Evolutionary conservation across 2,888 invertebrate species (phyloP), one percentile per base, ranked within the genome.

Genomic region (Teleogryllus oceanicus): DNA sequence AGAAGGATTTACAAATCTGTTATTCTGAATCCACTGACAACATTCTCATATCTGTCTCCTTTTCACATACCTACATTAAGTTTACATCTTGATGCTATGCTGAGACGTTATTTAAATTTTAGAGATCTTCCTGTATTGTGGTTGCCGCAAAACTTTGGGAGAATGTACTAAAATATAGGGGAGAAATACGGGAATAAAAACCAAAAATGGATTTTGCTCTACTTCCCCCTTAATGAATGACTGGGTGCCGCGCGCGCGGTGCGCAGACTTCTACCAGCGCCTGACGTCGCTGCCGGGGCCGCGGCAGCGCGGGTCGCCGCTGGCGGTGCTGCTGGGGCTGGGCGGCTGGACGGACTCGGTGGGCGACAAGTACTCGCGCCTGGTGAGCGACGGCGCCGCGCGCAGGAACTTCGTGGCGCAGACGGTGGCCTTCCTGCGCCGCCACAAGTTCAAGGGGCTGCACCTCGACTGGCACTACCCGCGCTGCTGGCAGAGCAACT

Each of bases 281-380:
- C 90, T 94, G 2, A 93, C 94, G 0, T 90, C 92, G 0, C 87
- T 94, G 20, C 88, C 90, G 0, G 75, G 75, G 50, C 88, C 87
- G 82, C 80, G 85, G 75, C 82, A 84, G 16, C 85, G 85, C 80
- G 50, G 50, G 10, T 50, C 37, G 10, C n/a, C 49, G 49, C 84
- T 85, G 2, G 89, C 89, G 83, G 92, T 95, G 0, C 86, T 96
- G 11, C 87, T 98, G 50, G 96, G 95, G 1, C 86, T 98, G 79
- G 98, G 98, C n/a, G 98, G 98, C 1, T 98, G 97, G 97, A 96
- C 96, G 0, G 96, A 97, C 86, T 97, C 96, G 0, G 91, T 93
- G 0, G 95, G 95, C 0, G 94, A 95, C 85, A 96, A 96, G 86
- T 96, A 96, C 85, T 95, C 95, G 0, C 90, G 92, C 18, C 86